A percentile compares a stretch with the other conserved stretches of the same genome.
Conservation (phyloP, 2,888 invertebrate species). For the Drosophila picticornis region DNA sequence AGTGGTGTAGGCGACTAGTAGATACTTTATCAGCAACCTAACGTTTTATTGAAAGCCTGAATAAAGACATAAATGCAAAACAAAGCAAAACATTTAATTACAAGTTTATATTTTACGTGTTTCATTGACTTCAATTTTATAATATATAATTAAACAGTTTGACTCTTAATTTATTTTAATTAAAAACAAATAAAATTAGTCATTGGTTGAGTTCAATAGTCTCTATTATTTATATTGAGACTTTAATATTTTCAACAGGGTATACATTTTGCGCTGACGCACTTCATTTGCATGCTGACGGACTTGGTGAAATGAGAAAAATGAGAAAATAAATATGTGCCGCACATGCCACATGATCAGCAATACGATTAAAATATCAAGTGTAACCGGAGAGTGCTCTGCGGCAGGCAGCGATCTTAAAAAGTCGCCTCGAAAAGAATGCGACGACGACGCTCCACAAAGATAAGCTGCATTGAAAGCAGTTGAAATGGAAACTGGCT, state of each 20-base stretch:
- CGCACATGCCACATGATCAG: constrained; percentile 69
- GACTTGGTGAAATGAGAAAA: constrained; percentile 54
- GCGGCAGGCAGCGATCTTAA: constrained; percentile 22
- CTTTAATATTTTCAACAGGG: constrained; percentile 20
- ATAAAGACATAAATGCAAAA: not conserved
- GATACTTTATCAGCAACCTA: constrained; percentile 12
- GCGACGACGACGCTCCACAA: constrained; percentile 65
- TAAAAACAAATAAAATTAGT: not conserved
- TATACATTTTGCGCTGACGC: constrained; percentile 28
- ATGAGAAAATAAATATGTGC: constrained; percentile 46
- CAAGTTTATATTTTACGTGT: not conserved
- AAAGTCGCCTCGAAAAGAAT: constrained; percentile 55
- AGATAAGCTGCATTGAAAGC: constrained; percentile 58
- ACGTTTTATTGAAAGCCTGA: not conserved
- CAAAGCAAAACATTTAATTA: not conserved
- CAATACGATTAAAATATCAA: constrained; percentile 78
- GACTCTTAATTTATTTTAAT: not conserved
- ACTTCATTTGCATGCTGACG: constrained; percentile 53
- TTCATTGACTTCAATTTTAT: not conserved
- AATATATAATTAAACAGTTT: no score
- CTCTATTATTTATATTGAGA: not conserved
- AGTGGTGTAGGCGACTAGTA: not conserved
- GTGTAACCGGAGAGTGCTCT: constrained; percentile 54
- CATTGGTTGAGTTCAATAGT: not conserved
- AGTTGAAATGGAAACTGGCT: constrained; percentile 58